Base-by-base conservation (phyloP, 2,113 vertebrate species). In the Eira barbara region DNA sequence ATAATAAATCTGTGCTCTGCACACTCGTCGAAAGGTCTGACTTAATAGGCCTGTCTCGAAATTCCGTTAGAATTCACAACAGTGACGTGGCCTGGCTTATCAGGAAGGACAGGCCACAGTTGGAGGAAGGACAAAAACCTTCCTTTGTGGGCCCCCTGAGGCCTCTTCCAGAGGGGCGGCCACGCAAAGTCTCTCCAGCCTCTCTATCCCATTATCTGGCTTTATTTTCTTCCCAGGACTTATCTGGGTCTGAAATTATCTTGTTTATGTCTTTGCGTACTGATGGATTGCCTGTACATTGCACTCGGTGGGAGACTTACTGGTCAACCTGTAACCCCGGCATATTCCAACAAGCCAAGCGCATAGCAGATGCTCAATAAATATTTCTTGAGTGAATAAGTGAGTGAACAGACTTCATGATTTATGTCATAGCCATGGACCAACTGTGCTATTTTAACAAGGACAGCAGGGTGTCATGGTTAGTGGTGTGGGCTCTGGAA, bases 1-100 rank as follows among this genome's bases (percentile, higher is more conserved):
- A 96, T 31, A 67, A 80, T 88, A 96, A 94, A 96, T 87, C 71
- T 47, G 10, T 12, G n/a, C 78, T 87, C 90, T 93, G 87, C 91
- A 82, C 34, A 55, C 45, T 49, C 52, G 36, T 92, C 14, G 2
- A 27, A 97, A 85, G 95, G 47, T 57, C 87, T 96, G 95, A 80
- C 91, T 92, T 82, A 95, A 89, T 45, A 27, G 76, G 94, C 94
- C 90, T 95, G 15, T 96, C 80, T 61, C 91, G 52, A 97, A 97
- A 84, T 89, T 10, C 52, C 45, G 49, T 5, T 59, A 55, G 89
- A 96, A 89, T 82, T 95, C 90, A 4, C 49, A n/a, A 87, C 36
- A 87, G 86, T 52, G 81, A 78, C 1, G 0, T 49, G 63, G 49
- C 7, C 83, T 36, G 39, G 63, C 49, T 94, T 69, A 91, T 86